phyloP scores from a whole-genome alignment of 2,113 vertebrate species.

The Hippocampus barbouri region DNA sequence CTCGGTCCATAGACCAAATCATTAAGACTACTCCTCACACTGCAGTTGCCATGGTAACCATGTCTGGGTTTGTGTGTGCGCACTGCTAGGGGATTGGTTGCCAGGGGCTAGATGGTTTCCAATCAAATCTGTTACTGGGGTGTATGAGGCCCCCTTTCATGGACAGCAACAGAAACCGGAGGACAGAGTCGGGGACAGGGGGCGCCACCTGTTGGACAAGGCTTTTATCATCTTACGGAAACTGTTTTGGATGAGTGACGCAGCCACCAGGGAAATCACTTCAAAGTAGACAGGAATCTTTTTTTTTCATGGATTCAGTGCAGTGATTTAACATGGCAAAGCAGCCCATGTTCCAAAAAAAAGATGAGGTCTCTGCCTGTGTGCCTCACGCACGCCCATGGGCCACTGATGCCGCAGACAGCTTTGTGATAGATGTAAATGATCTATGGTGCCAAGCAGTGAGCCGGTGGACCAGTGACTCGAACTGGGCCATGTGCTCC shows the following conservation, averaged over 20 bases:
- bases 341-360: not conserved
- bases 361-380: not conserved
- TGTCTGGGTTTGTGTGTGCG: conserved; percentile 42
- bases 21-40: conserved; percentile 63
- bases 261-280: not conserved
- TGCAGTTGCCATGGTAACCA: conserved; percentile 71
- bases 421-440: conserved; percentile 3
- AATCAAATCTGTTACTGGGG: conserved; percentile 76
- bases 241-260: conserved; percentile 20
- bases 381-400: not conserved
- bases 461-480: conserved; percentile 23
- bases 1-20: conserved; percentile 63
- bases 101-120: conserved; percentile 70
- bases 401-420: not conserved
- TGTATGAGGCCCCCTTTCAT: conserved; percentile 21
- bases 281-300: not conserved
- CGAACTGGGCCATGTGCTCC: conserved; percentile 19
- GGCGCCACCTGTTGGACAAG: conserved; percentile 51
- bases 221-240: conserved; percentile 20
- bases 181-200: conserved; percentile 36
- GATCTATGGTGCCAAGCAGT: conserved; percentile 5
- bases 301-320: not conserved
- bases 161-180: conserved; percentile 17
- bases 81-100: conserved; percentile 74
- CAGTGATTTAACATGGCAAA: not conserved